These are phyloP conservation scores for Drosophila tanythrix DNA, from an alignment of 2,888 invertebrate species.

Conservation along the genomic window DNA sequence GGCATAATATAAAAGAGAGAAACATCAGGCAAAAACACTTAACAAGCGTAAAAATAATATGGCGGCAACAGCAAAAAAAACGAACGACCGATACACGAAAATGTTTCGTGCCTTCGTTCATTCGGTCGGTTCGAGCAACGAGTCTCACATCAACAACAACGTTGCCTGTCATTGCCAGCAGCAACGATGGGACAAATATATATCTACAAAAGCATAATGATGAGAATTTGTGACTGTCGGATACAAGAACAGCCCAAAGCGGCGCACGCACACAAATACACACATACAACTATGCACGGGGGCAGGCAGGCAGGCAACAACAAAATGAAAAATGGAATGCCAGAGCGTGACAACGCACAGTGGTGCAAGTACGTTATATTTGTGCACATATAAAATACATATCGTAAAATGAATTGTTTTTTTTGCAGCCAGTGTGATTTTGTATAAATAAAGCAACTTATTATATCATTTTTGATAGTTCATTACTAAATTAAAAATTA, in stretches of 20 bases:
- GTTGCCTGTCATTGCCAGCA: conserved; percentile 56
- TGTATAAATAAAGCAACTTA: neutral
- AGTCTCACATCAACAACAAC: conserved; percentile 43
- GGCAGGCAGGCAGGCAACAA: conserved; percentile 47
- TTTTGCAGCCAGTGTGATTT: neutral
- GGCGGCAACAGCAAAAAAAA: conserved; percentile 60
- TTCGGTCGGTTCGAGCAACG: conserved; percentile 38
- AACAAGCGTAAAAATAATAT: conserved; percentile 72
- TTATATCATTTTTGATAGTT: neutral
- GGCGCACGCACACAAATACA: conserved; percentile 40
- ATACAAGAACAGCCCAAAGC: conserved; percentile 62
- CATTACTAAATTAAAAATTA: neutral
- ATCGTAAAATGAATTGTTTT: neutral
- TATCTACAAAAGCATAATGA: conserved; percentile 36
- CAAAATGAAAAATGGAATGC: conserved; percentile 78
- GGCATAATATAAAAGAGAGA: conserved; percentile 55
- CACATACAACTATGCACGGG: conserved; percentile 20
- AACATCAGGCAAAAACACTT: conserved; percentile 56
- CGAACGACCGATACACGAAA: conserved; percentile 40
- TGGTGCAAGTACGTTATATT: conserved; percentile 34
- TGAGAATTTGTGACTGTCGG: conserved; percentile 41
- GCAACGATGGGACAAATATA: conserved; percentile 25
- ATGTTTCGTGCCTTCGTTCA: conserved; percentile 45
- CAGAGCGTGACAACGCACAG: conserved; percentile 55
- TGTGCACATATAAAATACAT: neutral